Percentiles rank a stretch among this genome's conserved stretches.
phyloP scores from a whole-genome alignment of 2,113 vertebrate genomes.

The Syrmaticus mikado region DNA sequence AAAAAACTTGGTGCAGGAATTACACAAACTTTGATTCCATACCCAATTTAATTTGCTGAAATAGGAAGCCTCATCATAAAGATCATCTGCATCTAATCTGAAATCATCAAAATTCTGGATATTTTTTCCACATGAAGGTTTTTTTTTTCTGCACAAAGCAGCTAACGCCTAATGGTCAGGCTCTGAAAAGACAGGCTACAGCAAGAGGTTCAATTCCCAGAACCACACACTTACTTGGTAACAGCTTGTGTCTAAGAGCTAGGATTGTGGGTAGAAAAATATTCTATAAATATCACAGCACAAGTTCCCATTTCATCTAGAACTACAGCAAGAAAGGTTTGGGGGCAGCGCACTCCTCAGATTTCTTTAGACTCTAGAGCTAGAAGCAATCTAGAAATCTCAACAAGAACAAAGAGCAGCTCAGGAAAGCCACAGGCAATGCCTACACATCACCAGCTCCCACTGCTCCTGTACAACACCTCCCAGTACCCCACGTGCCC shows the following conservation, averaged over 20 bases:
- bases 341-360: background rate
- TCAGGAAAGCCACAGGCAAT: background rate
- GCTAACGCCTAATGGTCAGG: constrained; percentile 24
- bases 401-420: background rate
- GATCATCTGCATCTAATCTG: background rate
- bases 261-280: constrained; percentile 64
- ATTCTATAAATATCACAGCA: constrained; percentile 42
- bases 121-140: background rate
- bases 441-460: background rate
- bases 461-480: rapidly evolving
- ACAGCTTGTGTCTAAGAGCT: constrained; percentile 53
- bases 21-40: background rate
- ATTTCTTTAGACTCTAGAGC: background rate
- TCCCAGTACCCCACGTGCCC: background rate
- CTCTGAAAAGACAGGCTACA: constrained; percentile 20
- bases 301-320: constrained; percentile 24
- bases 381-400: constrained; percentile 13
- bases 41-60: constrained; percentile 4
- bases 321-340: background rate
- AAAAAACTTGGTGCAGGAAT: constrained; percentile 41
- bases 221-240: constrained; percentile 35
- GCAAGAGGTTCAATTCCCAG: constrained; percentile 35
- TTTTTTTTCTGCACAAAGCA: background rate
- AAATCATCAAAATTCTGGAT: constrained; percentile 7
- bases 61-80: constrained; percentile 16